Percentiles rank a stretch among this genome's conserved stretches.
These are phyloP conservation scores for Oscheius myriophilus DNA, from an alignment of 2,888 invertebrate species.

Conservation along the genomic window DNA sequence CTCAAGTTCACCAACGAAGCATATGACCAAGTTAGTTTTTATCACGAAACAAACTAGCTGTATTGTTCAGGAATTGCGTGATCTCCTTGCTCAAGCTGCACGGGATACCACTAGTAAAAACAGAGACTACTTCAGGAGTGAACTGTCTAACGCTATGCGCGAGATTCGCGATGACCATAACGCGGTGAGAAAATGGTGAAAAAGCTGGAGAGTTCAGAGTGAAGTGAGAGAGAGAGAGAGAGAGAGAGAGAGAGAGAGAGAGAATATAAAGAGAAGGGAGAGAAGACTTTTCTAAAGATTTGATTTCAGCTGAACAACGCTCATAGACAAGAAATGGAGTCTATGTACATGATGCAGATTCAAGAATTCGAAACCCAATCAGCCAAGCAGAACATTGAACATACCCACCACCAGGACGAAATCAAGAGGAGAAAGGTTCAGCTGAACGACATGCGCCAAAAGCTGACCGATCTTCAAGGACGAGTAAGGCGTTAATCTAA, in stretches of 20 bases:
- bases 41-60: not conserved
- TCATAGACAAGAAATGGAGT: constrained; percentile 73
- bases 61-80: constrained; percentile 71
- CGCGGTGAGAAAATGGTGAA: constrained; percentile 24
- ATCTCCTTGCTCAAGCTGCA: constrained; percentile 73
- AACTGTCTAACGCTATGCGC: constrained; percentile 73
- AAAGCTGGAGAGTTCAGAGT: too few relatives aligned
- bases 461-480: constrained; percentile 71
- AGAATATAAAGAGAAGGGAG: too few relatives aligned
- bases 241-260: not conserved
- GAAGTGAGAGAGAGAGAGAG: too few relatives aligned
- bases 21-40: constrained; percentile 8
- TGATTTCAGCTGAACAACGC: constrained; percentile 5
- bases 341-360: constrained; percentile 74
- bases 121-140: constrained; percentile 75
- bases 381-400: constrained; percentile 72
- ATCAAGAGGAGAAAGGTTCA: constrained; percentile 70
- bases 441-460: constrained; percentile 72
- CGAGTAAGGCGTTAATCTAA: constrained; percentile 5
- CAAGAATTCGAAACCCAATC: constrained; percentile 74
- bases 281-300: too few relatives aligned
- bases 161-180: constrained; percentile 72
- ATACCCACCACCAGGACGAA: constrained; percentile 33
- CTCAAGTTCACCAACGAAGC: constrained; percentile 18
- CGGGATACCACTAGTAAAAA: constrained; percentile 74